phyloP scores from a whole-genome alignment of 2,113 vertebrate genomes.

The Heterocephalus glaber region DNA sequence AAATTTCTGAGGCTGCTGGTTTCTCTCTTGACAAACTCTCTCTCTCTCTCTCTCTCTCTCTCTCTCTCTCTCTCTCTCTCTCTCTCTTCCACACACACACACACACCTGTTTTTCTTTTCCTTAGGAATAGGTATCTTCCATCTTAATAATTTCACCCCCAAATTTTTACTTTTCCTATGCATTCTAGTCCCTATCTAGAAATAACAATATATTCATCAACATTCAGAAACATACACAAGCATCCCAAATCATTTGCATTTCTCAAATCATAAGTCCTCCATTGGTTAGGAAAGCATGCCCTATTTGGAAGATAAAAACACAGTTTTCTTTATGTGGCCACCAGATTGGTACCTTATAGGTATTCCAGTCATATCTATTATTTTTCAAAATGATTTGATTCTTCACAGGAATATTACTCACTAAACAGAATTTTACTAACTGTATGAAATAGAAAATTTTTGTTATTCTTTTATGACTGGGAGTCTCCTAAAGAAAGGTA shows the following conservation, averaged over 20 bases:
- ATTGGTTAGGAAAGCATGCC: neutral
- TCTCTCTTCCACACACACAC: neutral
- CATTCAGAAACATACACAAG: neutral
- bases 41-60: neutral
- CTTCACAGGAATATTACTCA: slow-evolving; percentile 32
- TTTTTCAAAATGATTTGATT: slow-evolving; percentile 50
- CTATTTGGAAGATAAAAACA: neutral
- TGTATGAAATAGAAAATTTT: slow-evolving; percentile 11
- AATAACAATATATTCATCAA: neutral
- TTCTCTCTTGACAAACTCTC: neutral
- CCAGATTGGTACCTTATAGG: neutral
- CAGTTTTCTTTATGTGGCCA: slow-evolving; percentile 19
- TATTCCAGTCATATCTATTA: slow-evolving; percentile 1
- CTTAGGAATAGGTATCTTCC: neutral
- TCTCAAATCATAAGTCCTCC: neutral
- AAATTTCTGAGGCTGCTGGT: slow-evolving; percentile 5
- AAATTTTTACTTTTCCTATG: slow-evolving; percentile 22
- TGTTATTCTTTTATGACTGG: slow-evolving; percentile 11
- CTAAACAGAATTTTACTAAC: slow-evolving; percentile 3
- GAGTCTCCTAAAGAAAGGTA: slow-evolving; percentile 47
- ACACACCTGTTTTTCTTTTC: too few relatives aligned
- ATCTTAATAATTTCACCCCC: neutral
- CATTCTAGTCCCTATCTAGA: neutral
- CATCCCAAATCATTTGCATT: slow-evolving; percentile 38
- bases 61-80: too few relatives aligned